Evolutionary conservation across 2,113 vertebrate species (phyloP).

Genomic region (Madoqua kirkii): DNA sequence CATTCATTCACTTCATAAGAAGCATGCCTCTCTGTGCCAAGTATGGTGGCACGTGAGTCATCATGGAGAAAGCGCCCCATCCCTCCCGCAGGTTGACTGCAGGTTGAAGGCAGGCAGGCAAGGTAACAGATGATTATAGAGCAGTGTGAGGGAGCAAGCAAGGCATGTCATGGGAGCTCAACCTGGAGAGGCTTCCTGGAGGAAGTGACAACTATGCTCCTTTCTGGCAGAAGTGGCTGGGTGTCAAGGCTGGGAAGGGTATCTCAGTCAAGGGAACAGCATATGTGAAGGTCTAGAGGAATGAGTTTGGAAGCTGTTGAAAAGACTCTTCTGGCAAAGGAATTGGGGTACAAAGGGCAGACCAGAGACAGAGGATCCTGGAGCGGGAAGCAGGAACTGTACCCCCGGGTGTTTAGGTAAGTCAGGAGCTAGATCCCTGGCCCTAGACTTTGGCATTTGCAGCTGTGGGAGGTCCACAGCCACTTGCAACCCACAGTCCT

Average conservation of each 20-base stretch:
- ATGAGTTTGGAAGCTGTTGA: not conserved
- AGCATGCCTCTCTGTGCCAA: not conserved
- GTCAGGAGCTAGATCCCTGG: not conserved
- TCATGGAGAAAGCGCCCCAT: not conserved
- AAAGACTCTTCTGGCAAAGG: not conserved
- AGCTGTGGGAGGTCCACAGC: not conserved
- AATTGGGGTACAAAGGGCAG: not conserved
- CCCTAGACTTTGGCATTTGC: not conserved
- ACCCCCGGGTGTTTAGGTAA: rapidly evolving
- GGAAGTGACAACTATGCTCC: not conserved
- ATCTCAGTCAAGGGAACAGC: not conserved
- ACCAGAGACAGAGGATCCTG: not conserved
- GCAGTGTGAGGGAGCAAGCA: not conserved
- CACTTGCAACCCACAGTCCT: not conserved
- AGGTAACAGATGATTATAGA: not conserved
- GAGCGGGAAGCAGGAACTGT: not conserved
- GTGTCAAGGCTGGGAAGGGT: not conserved
- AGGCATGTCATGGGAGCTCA: too few species aligned
- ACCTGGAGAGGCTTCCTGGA: not conserved
- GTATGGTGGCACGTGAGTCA: too few species aligned
- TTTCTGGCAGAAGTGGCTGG: not conserved
- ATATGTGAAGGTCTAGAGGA: not conserved
- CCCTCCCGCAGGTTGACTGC: not conserved
- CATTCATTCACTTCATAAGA: not conserved
- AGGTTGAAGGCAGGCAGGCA: not conserved